Conservation (phyloP, 1,140 invertebrate genomes). For the Pogonomyrmex barbatus region DNA sequence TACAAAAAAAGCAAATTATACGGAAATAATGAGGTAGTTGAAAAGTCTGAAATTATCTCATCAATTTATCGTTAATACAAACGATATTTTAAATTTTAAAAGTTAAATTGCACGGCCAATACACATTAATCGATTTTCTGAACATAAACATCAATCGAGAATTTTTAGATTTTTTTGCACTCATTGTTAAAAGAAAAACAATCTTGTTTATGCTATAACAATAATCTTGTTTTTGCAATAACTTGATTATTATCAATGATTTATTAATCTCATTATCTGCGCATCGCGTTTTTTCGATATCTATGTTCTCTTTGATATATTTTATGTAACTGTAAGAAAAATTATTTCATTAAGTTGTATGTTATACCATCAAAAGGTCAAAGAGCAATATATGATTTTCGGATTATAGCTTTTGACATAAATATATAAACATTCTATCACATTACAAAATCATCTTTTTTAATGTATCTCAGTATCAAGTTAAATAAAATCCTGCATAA, state of each 20-base stretch:
- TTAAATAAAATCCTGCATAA: not conserved
- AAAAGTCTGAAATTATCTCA: not conserved
- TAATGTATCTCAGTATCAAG: not conserved
- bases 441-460: not conserved
- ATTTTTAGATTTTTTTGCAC: not conserved
- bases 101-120: constrained; percentile 3
- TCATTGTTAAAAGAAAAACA: not conserved
- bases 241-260: not conserved
- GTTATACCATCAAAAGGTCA: not conserved
- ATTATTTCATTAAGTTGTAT: not conserved
- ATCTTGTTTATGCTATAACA: not conserved
- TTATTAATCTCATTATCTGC: not conserved
- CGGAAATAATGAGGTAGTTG: not conserved
- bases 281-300: not conserved
- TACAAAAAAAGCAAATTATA: not conserved
- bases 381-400: not conserved
- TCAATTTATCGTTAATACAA: not conserved
- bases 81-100: constrained; percentile 44
- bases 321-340: not conserved
- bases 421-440: not conserved
- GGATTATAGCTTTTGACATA: not conserved
- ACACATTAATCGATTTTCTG: not conserved
- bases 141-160: not conserved
- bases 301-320: not conserved
- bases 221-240: not conserved